A percentile compares a stretch with the other conserved stretches of the same genome.
phyloP scores from a whole-genome alignment of 2,888 invertebrate genomes.

The Ennomos quercinarius region DNA sequence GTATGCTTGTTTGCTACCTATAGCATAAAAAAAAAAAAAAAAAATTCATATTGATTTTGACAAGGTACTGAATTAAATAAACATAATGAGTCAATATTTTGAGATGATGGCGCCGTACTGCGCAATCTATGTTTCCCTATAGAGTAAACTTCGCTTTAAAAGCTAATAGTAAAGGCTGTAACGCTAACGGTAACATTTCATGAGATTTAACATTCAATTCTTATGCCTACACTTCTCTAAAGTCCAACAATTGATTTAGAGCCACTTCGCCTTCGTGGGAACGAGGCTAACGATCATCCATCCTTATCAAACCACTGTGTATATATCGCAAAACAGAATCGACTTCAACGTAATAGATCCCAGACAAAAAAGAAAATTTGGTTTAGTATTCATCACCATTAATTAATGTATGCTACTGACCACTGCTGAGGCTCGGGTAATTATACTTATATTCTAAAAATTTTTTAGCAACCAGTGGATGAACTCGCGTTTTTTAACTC shows the following conservation, averaged over 20 bases:
- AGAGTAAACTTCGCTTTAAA: neutral
- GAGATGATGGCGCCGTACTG: slow-evolving; percentile 3
- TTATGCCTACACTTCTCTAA: slow-evolving; percentile 2
- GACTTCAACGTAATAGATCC: neutral
- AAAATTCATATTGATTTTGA: too few species aligned
- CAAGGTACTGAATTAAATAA: too few species aligned
- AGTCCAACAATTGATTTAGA: slow-evolving; percentile 23
- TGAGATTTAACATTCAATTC: slow-evolving; percentile 2
- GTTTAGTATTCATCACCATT: too few species aligned
- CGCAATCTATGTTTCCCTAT: neutral
- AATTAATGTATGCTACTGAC: too few species aligned
- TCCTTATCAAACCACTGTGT: slow-evolving; percentile 11
- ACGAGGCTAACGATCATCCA: slow-evolving; percentile 23
- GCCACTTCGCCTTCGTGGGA: slow-evolving; percentile 18
- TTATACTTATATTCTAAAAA: too few species aligned
- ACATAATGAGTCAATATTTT: neutral
- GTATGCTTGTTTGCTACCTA: too few species aligned
- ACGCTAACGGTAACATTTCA: neutral
- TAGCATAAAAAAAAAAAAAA: too few species aligned
- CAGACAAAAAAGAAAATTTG: too few species aligned
- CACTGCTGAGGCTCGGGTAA: too few species aligned
- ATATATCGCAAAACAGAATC: neutral
- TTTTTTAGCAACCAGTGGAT: too few species aligned
- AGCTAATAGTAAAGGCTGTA: too few species aligned
- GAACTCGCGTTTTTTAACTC: too few species aligned